phyloP scores from a whole-genome alignment of 2,797 vertebrate species.

The Gila robusta region DNA sequence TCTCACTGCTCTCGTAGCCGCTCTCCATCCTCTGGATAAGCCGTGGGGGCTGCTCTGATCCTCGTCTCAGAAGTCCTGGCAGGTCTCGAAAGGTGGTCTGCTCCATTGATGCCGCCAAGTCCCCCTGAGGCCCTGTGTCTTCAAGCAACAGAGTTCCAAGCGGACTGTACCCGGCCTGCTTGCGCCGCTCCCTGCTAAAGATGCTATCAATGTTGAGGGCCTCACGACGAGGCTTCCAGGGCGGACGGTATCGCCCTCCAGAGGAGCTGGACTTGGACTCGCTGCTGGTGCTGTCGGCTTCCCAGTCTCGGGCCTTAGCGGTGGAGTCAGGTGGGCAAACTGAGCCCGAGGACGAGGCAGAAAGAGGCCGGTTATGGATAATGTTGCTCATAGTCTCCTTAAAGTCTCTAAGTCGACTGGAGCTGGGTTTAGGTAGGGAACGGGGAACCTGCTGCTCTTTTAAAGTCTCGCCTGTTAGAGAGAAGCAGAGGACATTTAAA shows the following conservation, averaged over 20 bases:
- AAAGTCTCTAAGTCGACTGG: conserved; percentile 88
- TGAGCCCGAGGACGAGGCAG: conserved; percentile 75
- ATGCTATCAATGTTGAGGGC: conserved; percentile 95
- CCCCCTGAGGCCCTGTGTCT: conserved; percentile 44
- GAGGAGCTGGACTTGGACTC: conserved; percentile 89
- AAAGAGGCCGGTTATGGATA: conserved; percentile 86
- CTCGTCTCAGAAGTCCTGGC: conserved; percentile 36
- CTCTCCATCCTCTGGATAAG: conserved; percentile 97
- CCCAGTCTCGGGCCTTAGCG: conserved; percentile 80
- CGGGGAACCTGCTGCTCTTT: conserved; percentile 95
- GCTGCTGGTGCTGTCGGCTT: conserved; percentile 86
- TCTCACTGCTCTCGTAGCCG: conserved; percentile 96
- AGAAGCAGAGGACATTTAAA: neutral
- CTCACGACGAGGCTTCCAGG: conserved; percentile 92
- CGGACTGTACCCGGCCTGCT: conserved; percentile 88
- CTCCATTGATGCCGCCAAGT: neutral
- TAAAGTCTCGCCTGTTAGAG: conserved; percentile 87
- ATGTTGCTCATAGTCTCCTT: conserved; percentile 95
- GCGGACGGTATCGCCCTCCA: conserved; percentile 86
- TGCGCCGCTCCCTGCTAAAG: conserved; percentile 89
- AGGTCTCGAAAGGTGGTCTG: conserved; percentile 26
- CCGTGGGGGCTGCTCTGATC: conserved; percentile 71
- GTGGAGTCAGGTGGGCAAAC: conserved; percentile 63
- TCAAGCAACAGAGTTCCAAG: conserved; percentile 71
- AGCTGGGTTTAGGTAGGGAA: conserved; percentile 82